Base-by-base conservation (phyloP, 1,140 invertebrate species). In the Fopius arisanus region DNA sequence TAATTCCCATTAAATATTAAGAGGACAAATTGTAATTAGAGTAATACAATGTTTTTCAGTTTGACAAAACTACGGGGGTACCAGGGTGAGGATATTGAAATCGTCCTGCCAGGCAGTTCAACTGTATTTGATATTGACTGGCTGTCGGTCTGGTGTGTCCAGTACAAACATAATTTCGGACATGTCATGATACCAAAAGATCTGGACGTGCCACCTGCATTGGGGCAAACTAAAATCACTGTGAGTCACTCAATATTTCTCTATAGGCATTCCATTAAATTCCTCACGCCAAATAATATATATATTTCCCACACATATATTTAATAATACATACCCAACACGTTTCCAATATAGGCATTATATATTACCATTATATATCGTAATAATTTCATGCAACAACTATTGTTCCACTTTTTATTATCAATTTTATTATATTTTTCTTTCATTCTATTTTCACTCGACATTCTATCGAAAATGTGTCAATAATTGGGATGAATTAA, bases 121-220 rank as follows among this genome's bases (percentile, higher is more conserved):
- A 97, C 96, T 0, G 94, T 96, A 4, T 95, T 96, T 83, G 95
- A 97, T 83, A 96, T 98, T 67, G 94, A 97, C 82, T 97, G 95
- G 95, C 87, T 97, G n/a, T 90, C 94, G 0, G 92, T 97, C 0
- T 98, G 95, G 95, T 96, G 95, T 82, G 92, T 96, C 7, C 89
- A 93, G 82, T 95, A 94, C 83, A 89, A 92, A 31, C 94, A 97
- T 78, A 97, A 97, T 88, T 97, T 97, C 80, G 96, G 96, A 0
- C 94, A 97, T 77, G 95, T 97, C 1, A 89, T 92, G 75, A 95
- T 98, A 70, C 96, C 96, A 0, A 93, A 95, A 82, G 94, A 96
- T 79, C 83, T 97, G 71, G 95, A 97, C 79, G 95, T 98, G 2
- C 96, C 96, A 0, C 96, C 96, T 0, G 94, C 95, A 1, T 85